phyloP scores from a whole-genome alignment of 2,888 invertebrate species.

The Anarsia innoxiella region DNA sequence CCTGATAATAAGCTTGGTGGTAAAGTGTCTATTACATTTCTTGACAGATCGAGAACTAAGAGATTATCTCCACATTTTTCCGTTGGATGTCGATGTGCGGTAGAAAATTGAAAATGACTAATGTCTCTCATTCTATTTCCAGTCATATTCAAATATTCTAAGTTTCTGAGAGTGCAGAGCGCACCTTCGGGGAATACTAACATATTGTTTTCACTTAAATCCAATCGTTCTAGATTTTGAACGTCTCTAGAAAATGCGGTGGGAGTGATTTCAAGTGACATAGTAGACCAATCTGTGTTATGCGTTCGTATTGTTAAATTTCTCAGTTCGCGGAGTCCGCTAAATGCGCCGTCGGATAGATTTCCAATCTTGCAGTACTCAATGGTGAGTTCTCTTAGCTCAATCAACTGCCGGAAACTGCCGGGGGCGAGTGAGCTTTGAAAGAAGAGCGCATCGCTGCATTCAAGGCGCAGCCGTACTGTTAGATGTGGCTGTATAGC shows the following conservation, averaged over 20 bases:
- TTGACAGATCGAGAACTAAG: conserved; percentile 82
- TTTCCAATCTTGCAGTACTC: conserved; percentile 90
- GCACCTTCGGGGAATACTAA: conserved; percentile 85
- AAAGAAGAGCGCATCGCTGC: conserved; percentile 86
- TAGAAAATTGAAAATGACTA: conserved; percentile 81
- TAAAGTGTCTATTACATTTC: conserved; percentile 85
- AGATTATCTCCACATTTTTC: conserved; percentile 83
- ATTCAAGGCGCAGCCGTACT: conserved; percentile 83
- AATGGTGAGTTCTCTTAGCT: conserved; percentile 84
- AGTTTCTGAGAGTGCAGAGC: conserved; percentile 82
- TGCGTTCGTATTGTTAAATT: conserved; percentile 88
- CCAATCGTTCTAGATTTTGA: conserved; percentile 81
- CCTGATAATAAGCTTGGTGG: conserved; percentile 83
- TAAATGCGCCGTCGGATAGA: conserved; percentile 87
- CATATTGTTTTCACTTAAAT: conserved; percentile 87
- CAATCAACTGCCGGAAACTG: conserved; percentile 84
- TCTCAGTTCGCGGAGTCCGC: conserved; percentile 83
- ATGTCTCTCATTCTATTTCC: conserved; percentile 86
- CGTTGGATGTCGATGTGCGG: conserved; percentile 71
- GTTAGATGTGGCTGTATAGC: conserved; percentile 89
- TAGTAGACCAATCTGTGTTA: conserved; percentile 89
- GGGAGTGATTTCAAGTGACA: conserved; percentile 84
- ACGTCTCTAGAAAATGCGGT: conserved; percentile 85
- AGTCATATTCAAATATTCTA: conserved; percentile 86
- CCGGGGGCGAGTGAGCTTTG: conserved; percentile 86